Percentiles rank a stretch among this genome's conserved stretches.
Conservation (phyloP, 2,888 invertebrate genomes). For the Carcina quercana region DNA sequence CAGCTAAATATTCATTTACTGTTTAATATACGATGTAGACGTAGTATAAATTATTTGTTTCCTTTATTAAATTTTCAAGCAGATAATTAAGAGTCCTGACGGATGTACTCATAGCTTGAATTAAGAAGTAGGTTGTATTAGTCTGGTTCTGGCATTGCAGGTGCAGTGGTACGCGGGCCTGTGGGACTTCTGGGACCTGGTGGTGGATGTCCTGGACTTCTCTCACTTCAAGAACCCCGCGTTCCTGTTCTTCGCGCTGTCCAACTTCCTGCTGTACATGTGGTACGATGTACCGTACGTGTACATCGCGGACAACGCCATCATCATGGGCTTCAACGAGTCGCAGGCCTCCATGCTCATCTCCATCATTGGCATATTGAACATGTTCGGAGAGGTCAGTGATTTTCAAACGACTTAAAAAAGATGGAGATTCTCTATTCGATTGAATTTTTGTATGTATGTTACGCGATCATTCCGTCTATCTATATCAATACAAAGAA, state of each 20-base stretch:
- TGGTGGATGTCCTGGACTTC: conserved; percentile 86
- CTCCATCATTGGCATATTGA: conserved; percentile 89
- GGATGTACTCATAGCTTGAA: too few relatives aligned
- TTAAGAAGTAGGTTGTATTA: too few relatives aligned
- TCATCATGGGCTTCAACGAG: conserved; percentile 81
- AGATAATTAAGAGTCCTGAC: too few relatives aligned
- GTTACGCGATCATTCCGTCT: too few relatives aligned
- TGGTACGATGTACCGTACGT: conserved; percentile 97
- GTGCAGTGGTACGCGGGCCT: conserved; percentile 82
- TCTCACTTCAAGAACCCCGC: conserved; percentile 84
- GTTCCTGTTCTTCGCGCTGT: conserved; percentile 87
- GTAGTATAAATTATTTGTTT: too few relatives aligned
- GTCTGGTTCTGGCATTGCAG: conserved; percentile 44
- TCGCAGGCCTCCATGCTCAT: conserved; percentile 87
- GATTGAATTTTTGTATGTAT: too few relatives aligned
- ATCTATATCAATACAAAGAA: too few relatives aligned
- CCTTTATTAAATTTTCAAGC: too few relatives aligned
- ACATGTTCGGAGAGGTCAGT: conserved; percentile 90
- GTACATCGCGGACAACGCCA: conserved; percentile 88
- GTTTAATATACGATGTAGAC: too few relatives aligned
- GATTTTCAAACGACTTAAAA: too few relatives aligned
- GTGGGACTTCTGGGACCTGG: conserved; percentile 85
- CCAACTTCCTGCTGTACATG: conserved; percentile 92
- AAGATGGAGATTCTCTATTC: too few relatives aligned
- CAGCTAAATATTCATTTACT: too few relatives aligned